Base-by-base conservation (phyloP, 2,113 vertebrate genomes). In the Salvelinus namaycush region DNA sequence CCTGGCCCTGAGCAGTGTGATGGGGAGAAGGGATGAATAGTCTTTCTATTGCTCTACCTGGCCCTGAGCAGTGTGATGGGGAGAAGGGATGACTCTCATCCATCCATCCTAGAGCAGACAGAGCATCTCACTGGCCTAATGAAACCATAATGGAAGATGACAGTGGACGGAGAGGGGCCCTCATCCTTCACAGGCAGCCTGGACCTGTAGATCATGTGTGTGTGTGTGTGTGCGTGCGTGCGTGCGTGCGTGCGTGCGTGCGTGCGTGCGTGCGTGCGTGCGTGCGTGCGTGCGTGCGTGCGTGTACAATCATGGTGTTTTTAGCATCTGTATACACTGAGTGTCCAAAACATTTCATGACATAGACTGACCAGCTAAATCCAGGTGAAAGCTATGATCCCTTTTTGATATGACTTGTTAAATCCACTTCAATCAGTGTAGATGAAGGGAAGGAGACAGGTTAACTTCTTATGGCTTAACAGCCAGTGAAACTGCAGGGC, bases 71-170 rank as follows among this genome's bases (percentile, higher is more conserved):
- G 76, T 80, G 74, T 66, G 74, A 60, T 76, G 29, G 82, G 82
- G 79, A 81, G 67, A 78, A 82, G 49, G 72, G 82, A 74, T 68
- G 18, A 59, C 59, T 64, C 49, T 70, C 80, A 86, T 84, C 78
- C 72, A 77, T 84, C 82, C 78, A 26, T 65, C 14, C 14, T 0
- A 18, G 54, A 14, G 18, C 70, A 64, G 70, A 79, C 76, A 48
- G 75, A 76, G 76, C 74, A 70, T 72, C 66, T 81, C 74, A 24
- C 20, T 18, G 26, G 49, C 65, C 73, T 87, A 83, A 89, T 83
- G 82, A 90, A 87, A 85, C 78, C 79, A 80, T 87, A 84, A 89
- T 80, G 48, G 81, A 66, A 75, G 77, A 82, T 86, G 88, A 84
- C 83, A 83, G 79, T 62, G 68, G 66, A 77, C 65, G 72, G 74